phyloP scores from a whole-genome alignment of 2,888 invertebrate species.

The Tanypteryx hageni region DNA sequence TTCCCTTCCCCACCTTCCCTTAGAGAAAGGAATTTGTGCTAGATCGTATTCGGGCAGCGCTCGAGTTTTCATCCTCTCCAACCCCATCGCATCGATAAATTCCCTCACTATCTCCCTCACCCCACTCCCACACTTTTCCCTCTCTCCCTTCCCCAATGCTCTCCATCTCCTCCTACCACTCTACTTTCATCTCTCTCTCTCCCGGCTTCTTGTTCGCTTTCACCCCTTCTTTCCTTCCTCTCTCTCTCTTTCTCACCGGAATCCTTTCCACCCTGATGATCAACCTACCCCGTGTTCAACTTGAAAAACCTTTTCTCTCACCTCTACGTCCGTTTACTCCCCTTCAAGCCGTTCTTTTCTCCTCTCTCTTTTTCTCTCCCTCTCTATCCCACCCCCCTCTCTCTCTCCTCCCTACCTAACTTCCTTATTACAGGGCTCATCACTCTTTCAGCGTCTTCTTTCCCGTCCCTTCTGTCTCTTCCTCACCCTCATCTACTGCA shows the following conservation, averaged over 20 bases:
- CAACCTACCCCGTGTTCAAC: no score
- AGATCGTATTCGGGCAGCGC: neutral
- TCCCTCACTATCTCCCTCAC: neutral
- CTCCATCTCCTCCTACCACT: neutral
- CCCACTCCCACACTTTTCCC: neutral
- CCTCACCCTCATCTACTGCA: no score
- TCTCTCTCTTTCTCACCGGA: no score
- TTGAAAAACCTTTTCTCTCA: neutral
- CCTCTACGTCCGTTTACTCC: neutral
- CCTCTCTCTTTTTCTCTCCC: neutral
- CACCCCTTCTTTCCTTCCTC: neutral
- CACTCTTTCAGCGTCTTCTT: no score
- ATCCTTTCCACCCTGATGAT: no score
- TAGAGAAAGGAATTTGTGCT: slow-evolving; percentile 19
- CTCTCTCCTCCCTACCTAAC: no score
- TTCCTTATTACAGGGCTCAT: no score
- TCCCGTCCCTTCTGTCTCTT: no score
- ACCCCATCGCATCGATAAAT: neutral
- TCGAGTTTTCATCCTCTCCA: slow-evolving; percentile 3
- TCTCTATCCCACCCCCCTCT: no score
- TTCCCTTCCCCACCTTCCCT: neutral
- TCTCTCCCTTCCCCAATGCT: neutral
- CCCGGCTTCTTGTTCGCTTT: no score
- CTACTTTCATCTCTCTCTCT: neutral
- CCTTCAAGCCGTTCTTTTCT: neutral